Conservation (phyloP, 2,113 vertebrate genomes). For the Colossoma macropomum region DNA sequence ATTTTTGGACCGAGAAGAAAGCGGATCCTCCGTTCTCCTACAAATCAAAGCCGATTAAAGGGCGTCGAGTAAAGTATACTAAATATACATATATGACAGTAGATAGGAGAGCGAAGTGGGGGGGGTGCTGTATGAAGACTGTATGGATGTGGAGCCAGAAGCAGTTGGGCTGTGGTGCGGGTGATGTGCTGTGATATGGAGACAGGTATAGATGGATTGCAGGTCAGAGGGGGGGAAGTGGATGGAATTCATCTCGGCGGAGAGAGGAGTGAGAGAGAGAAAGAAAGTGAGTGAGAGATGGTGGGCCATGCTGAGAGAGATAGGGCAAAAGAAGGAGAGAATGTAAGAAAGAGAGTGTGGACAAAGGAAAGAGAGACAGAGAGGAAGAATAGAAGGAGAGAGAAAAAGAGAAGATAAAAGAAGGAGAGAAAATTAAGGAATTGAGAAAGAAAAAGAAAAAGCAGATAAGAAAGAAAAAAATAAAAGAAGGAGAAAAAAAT, state of each 20-base stretch:
- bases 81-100: not conserved
- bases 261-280: slow-evolving; percentile 19
- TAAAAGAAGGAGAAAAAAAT: too few species aligned
- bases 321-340: not conserved
- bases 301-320: slow-evolving; percentile 39
- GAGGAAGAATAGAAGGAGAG: slow-evolving; percentile 28
- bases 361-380: not conserved
- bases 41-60: not conserved
- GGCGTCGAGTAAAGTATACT: not conserved
- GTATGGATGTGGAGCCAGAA: slow-evolving; percentile 23
- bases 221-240: slow-evolving; percentile 41
- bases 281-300: slow-evolving; percentile 24
- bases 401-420: too few species aligned
- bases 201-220: slow-evolving; percentile 44
- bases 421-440: too few species aligned
- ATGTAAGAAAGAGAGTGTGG: slow-evolving; percentile 19
- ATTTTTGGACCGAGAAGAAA: slow-evolving; percentile 28
- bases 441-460: too few species aligned
- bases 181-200: slow-evolving; percentile 42
- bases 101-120: not conserved
- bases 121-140: not conserved
- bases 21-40: not conserved
- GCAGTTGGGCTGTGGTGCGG: slow-evolving; percentile 18
- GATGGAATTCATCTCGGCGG: slow-evolving; percentile 33
- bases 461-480: too few species aligned